Conservation (phyloP, 2,888 invertebrate genomes). For the Dorcus hopei region DNA sequence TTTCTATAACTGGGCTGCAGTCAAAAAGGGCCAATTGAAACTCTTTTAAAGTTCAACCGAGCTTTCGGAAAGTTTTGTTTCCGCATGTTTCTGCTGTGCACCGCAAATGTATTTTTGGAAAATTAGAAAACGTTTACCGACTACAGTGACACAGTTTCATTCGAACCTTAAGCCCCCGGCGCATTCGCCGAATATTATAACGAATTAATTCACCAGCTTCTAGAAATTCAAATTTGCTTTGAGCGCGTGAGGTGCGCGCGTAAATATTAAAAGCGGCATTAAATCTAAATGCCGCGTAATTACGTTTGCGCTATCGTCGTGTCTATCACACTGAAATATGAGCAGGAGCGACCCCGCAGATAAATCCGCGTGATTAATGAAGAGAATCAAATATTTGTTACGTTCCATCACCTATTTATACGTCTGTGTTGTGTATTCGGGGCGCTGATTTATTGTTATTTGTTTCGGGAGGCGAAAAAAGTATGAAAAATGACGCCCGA, state of each 20-base stretch:
- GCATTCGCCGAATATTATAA: slow-evolving; percentile 15
- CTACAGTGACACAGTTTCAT: neutral
- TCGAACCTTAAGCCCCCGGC: neutral
- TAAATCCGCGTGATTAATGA: slow-evolving; percentile 36
- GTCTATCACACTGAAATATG: slow-evolving; percentile 34
- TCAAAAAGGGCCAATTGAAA: too few relatives aligned
- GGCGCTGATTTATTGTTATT: slow-evolving; percentile 18
- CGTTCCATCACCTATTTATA: slow-evolving; percentile 20
- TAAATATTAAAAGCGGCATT: slow-evolving; percentile 38
- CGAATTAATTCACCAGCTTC: slow-evolving; percentile 29
- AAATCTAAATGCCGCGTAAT: slow-evolving; percentile 36
- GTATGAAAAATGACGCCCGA: neutral
- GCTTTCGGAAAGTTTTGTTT: too few relatives aligned
- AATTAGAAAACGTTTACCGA: neutral
- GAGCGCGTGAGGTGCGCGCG: slow-evolving; percentile 28
- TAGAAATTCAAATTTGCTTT: slow-evolving; percentile 29
- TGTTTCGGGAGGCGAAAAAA: slow-evolving; percentile 1
- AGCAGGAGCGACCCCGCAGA: slow-evolving; percentile 25
- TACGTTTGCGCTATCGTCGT: slow-evolving; percentile 32
- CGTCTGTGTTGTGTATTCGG: slow-evolving; percentile 11
- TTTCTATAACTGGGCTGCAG: too few relatives aligned
- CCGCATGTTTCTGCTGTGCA: too few relatives aligned
- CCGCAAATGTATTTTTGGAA: too few relatives aligned
- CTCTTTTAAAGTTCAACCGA: too few relatives aligned
- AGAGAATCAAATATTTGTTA: slow-evolving; percentile 34